Base-by-base conservation (phyloP, 1,140 invertebrate genomes). In the Holcopasites calliopsidis region DNA sequence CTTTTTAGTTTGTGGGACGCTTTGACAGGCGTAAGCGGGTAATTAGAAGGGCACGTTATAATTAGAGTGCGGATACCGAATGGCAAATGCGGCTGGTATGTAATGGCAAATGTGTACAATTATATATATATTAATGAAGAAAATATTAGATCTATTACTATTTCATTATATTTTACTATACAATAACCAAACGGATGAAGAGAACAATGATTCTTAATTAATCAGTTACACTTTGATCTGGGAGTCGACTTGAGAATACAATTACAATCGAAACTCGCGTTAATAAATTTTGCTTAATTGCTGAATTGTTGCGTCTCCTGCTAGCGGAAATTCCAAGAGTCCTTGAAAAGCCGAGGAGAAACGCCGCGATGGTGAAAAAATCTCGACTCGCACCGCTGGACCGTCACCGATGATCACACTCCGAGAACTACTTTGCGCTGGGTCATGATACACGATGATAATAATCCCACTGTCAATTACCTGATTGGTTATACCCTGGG, bases 321-420 rank as follows among this genome's bases (percentile, higher is more conserved):
- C 42, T 62, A 42, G 23, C 42, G 23, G 52, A 55, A 47, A 69
- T 66, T 31, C 42, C 35, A 57, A 35, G 42, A 26, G 69, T 72
- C 80, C 80, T 83, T 82, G 80, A 78, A 65, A 57, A 69, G 49
- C 31, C 31, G 38, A 52, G 68, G 79, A 38, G 31, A 77, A 82
- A 77, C 68, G 60, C 33, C 40, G 69, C 7, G n/a, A 57, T 47
- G 31, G 76, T 50, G 74, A 82, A 77, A 82, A 76, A 78, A 73
- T 58, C 40, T 76, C 66, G 70, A 77, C 70, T 11, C 61, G 80
- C 80, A 42, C 77, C 83, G 77, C 21, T 81, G 80, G 83, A 81
- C 80, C 76, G 77, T 76, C 66, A 73, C 73, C 75, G 42, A 74
- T 65, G 68, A 74, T 66, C 79, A 73, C 57, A 61, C 76, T 54